Evolutionary conservation across 1,140 invertebrate species (phyloP), one percentile per base, ranked within the genome.

Genomic region (Drosophila pachea): DNA sequence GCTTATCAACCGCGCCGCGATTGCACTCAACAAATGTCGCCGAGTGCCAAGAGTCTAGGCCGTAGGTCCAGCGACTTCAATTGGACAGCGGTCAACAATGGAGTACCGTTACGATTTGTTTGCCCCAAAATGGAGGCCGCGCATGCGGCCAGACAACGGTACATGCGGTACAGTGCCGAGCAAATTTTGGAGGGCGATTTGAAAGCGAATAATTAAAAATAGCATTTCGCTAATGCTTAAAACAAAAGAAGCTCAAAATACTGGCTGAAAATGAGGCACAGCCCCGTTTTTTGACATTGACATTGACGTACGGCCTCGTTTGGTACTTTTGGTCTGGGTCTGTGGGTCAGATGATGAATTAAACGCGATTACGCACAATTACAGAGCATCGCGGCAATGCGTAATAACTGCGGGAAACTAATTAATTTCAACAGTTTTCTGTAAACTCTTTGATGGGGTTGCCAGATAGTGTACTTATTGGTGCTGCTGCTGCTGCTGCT

Each of bases 261-360:
- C 22, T 22, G 22, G 22, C 22, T 22, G 22, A 1, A 22, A 22
- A 22, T 22, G 22, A 22, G 22, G 22, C 22, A 43, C 40, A 43
- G 40, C 14, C 14, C 12, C 40, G 7, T 12, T 14, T 14, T 40
- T 33, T 32, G 54, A 56, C 52, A 65, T 43, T 48, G 62, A 49
- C 60, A 68, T 38, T 68, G 66, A 64, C 43, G 47, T 43, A 54
- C 47, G 40, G 35, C 11, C 16, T 6, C 31, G 40, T 4, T 7
- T n/a, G 40, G 40, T 43, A 56, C 49, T 2, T 22, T 22, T 22
- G 22, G 22, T 22, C 22, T 83, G 65, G 78, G 65, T 78, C 78
- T 78, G 33, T 84, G 78, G 78, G 78, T 83, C 79, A 84, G 40
- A 59, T 84, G 73, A 79, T 84, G 56, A 83, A 82, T 84, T 64